Evolutionary conservation across 2,888 invertebrate genomes (phyloP), one percentile per base, ranked within the genome.

Genomic region (Eupeodes latifasciatus): DNA sequence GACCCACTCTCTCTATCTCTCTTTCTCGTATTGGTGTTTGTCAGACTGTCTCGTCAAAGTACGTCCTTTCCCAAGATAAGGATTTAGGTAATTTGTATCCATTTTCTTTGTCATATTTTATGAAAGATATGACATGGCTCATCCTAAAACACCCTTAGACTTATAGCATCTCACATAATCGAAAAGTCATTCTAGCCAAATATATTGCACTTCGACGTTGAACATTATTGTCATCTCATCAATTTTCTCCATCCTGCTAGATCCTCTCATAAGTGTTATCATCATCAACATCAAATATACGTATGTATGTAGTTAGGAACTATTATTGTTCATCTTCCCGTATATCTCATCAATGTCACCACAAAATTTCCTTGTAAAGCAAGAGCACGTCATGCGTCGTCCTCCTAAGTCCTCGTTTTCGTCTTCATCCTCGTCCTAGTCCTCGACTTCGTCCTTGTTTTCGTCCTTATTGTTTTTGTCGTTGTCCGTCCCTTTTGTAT

Each of bases 121-220:
- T 9, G 11, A 1, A 6, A 55, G 16, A 27, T 72, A 27, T 69
- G n/a, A 27, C 55, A 14, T 19, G 1, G 12, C 14, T 27, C n/a
- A 72, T 27, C 5, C 40, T 40, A 3, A 40, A 27, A 40, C 40
- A 40, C 40, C 40, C 5, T 1, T 44, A 72, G 2, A 5, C 72
- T 57, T 14, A 44, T 4, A 27, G 11, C 4, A 1, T 34, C 5
- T 51, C 34, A 27, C 27, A 40, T 72, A 59, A 72, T 72, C 72
- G 27, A 49, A 59, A 59, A 72, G 27, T 44, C n/a, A 53, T 76
- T 55, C 44, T 34, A 9, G 36, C 67, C 67, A 47, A 53, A 12
- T 5, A 55, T 19, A 64, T 67, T 85, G 75, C 84, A 71, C 49
- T 69, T 76, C 61, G 57, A 55, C 27, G 27, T 27, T 27, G 27